Conservation (phyloP, 2,888 invertebrate genomes). For the Bugula neritina region DNA sequence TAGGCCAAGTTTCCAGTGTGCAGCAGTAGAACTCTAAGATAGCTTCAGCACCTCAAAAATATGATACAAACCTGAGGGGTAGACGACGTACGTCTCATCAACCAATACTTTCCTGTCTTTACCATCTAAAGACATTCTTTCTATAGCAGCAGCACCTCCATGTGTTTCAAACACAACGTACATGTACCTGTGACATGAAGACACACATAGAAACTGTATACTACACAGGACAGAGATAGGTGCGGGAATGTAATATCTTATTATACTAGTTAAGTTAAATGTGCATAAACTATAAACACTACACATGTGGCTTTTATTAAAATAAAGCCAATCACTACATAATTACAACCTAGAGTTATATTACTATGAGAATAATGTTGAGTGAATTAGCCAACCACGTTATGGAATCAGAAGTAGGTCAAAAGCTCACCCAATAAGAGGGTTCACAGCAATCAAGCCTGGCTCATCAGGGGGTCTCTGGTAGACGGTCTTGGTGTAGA, state of each 20-base stretch:
- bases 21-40: not conserved
- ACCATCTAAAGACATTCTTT: conserved; percentile 20
- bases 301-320: no score
- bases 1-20: not conserved
- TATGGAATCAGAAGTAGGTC: no score
- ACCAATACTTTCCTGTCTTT: not conserved
- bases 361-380: no score
- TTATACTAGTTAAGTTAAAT: no score
- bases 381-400: no score
- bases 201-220: no score
- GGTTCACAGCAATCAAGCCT: conserved; percentile 78
- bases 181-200: not conserved
- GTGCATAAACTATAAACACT: no score
- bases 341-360: no score
- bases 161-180: conserved; percentile 3
- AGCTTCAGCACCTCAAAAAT: no score
- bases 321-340: no score
- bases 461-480: conserved; percentile 81
- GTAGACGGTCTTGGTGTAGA: conserved; percentile 61
- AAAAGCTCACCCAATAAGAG: conserved; percentile 54
- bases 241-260: no score
- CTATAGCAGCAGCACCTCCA: not conserved
- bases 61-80: not conserved
- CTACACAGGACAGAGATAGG: no score
- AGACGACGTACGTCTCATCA: not conserved